Conservation (phyloP, 2,888 invertebrate species). For the Scelioninae gen. 1 region DNA sequence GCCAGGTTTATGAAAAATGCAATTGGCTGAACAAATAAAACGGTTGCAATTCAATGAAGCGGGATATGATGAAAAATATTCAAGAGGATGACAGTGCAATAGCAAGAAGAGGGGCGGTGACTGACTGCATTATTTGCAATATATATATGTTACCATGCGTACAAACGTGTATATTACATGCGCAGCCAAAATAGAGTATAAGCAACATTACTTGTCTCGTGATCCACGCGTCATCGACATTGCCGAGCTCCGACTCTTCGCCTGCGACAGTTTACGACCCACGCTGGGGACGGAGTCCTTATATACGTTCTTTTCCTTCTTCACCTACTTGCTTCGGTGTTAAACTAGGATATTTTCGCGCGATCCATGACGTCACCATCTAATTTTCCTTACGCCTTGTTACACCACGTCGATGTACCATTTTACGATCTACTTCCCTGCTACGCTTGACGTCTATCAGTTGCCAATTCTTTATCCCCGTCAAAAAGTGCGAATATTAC, state of each 20-base stretch:
- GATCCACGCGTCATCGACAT: slow-evolving; percentile 84
- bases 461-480: slow-evolving; percentile 77
- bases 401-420: slow-evolving; percentile 77
- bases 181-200: slow-evolving; percentile 23
- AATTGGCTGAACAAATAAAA: no score
- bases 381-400: slow-evolving; percentile 81
- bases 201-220: slow-evolving; percentile 77
- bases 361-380: slow-evolving; percentile 79
- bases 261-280: slow-evolving; percentile 78
- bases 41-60: no score
- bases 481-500: slow-evolving; percentile 48
- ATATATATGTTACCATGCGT: no score
- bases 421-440: slow-evolving; percentile 76
- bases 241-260: slow-evolving; percentile 80
- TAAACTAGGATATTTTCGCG: slow-evolving; percentile 50
- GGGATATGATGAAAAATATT: no score
- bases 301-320: slow-evolving; percentile 67
- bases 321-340: slow-evolving; percentile 56
- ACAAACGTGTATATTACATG: no score
- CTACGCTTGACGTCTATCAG: slow-evolving; percentile 66
- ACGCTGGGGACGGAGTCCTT: slow-evolving; percentile 73
- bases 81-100: no score
- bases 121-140: no score
- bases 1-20: no score
- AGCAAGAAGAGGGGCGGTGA: no score